Base-by-base conservation (phyloP, 64 coral and sea anemone genomes). In the Catalaphyllia jardinei region DNA sequence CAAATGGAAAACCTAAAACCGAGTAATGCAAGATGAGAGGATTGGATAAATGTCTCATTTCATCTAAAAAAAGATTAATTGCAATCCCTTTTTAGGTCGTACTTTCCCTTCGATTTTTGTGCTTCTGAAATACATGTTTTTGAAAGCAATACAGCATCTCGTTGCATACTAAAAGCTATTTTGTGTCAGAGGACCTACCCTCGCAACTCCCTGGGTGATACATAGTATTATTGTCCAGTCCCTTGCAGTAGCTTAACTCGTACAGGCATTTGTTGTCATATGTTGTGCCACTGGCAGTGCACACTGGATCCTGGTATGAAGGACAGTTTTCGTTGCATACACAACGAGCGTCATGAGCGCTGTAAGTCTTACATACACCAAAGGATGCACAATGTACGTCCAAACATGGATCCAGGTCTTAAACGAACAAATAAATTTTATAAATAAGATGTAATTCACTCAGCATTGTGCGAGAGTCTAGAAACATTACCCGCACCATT, bases 231-330 rank as follows among this genome's bases (percentile, higher is more conserved):
- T 92, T 87, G 49, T 62, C 72, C 13, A 63, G 59, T 52, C 59
- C 86, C 50, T 69, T 86, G 86, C 90, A 92, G 77, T 87, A 77
- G 11, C 33, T 83, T 29, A 92, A 29, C 46, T 92, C 27, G 63
- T 78, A 92, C 42, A 87, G 77, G 28, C 90, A 92, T 12, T 63
- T 57, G 39, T 92, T 92, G 72, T 92, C 86, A 60, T 92, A 92
- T 22, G 83, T 87, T 79, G 86, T 92, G 8, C 83, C 74, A 31
- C 87, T 83, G 39, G 60, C 86, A 15, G 84, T 85, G 59, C 91
- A 93, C 8, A 93, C 25, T 11, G 78, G 52, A 25, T 93, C 86
- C 60, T 93, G 83, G 38, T 88, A 93, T 4, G 91, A 87, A 8
- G 85, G 91, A 29, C 91, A 93, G 46, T 93, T 71, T 27, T 86